Conservation (phyloP, 30 jellyfish, hydroid and myxozoan genomes). For the Aurelia aurita region DNA sequence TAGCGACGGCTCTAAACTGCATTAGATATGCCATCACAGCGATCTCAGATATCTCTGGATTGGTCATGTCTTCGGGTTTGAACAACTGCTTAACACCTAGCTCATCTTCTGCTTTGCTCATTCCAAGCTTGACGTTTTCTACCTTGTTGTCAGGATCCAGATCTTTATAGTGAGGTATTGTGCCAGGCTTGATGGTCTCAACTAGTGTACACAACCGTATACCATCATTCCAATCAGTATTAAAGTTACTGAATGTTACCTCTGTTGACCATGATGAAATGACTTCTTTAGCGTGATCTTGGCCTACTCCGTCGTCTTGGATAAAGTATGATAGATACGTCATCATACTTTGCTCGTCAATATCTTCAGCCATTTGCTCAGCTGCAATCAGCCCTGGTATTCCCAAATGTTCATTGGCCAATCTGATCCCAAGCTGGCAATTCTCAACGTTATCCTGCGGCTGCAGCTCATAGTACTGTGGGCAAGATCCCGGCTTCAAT, state of each 20-base stretch:
- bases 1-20: slow-evolving; percentile 74
- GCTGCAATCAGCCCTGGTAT: slow-evolving; percentile 89
- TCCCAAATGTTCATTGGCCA: slow-evolving; percentile 83
- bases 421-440: slow-evolving; percentile 75
- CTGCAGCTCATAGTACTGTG: slow-evolving; percentile 73
- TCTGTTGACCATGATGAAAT: slow-evolving; percentile 74
- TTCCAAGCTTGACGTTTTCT: slow-evolving; percentile 79
- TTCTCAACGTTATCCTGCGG: slow-evolving; percentile 76
- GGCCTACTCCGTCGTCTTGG: slow-evolving; percentile 93
- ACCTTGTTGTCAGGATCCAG: slow-evolving; percentile 60
- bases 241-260: slow-evolving; percentile 76
- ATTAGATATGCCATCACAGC: slow-evolving; percentile 94
- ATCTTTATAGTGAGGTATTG: slow-evolving; percentile 30
- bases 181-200: slow-evolving; percentile 82
- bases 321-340: slow-evolving; percentile 95
- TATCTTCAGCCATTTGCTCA: slow-evolving; percentile 88
- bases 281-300: slow-evolving; percentile 69
- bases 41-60: slow-evolving; percentile 92
- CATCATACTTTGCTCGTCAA: slow-evolving; percentile 98
- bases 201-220: slow-evolving; percentile 90
- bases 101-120: slow-evolving; percentile 84
- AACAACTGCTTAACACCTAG: slow-evolving; percentile 79
- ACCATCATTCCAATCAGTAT: slow-evolving; percentile 99
- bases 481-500: slow-evolving; percentile 87
- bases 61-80: slow-evolving; percentile 90